Percentiles rank a stretch among this genome's conserved stretches.
Evolutionary conservation across 2,888 invertebrate species (phyloP).

Genomic region (Drosophila bunnanda): DNA sequence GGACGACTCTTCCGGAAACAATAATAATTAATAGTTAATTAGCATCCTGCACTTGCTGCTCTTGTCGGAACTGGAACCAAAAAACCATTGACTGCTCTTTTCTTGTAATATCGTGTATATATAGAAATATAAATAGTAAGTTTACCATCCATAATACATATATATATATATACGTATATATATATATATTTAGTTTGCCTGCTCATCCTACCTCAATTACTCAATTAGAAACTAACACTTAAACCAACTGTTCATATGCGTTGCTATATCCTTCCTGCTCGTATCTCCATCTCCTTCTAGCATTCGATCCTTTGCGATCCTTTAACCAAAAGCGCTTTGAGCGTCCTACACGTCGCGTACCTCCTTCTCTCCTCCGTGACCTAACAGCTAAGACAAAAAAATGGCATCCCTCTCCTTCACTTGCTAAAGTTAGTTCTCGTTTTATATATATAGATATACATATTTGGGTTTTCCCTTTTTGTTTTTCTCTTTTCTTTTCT

Average conservation of each 20-base stretch:
- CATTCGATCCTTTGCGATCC: constrained; percentile 37
- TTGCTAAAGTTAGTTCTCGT: constrained; percentile 44
- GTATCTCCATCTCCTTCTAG: constrained; percentile 13
- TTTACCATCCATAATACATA: constrained; percentile 42
- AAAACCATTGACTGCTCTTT: constrained; percentile 75
- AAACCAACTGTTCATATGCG: constrained; percentile 73
- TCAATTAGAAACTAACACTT: constrained; percentile 74
- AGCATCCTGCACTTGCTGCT: constrained; percentile 24
- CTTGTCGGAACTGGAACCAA: constrained; percentile 66
- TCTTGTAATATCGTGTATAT: constrained; percentile 49
- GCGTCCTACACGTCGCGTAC: constrained; percentile 67
- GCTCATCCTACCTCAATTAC: neutral
- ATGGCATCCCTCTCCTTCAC: constrained; percentile 21
- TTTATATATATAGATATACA: constrained; percentile 45
- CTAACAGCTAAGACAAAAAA: constrained; percentile 62
- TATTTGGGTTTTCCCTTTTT: constrained; percentile 19
- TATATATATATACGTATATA: constrained; percentile 30
- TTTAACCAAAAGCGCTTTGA: constrained; percentile 74
- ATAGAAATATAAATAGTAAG: constrained; percentile 68
- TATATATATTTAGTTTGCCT: constrained; percentile 34
- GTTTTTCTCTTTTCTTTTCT: constrained; percentile 28
- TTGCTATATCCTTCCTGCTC: constrained; percentile 70
- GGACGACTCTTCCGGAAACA: constrained; percentile 15
- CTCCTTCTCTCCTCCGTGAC: constrained; percentile 38
- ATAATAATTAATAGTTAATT: constrained; percentile 34